Evolutionary conservation across 2,113 vertebrate genomes (phyloP), one percentile per base, ranked within the genome.

Genomic region (Galeopterus variegatus): DNA sequence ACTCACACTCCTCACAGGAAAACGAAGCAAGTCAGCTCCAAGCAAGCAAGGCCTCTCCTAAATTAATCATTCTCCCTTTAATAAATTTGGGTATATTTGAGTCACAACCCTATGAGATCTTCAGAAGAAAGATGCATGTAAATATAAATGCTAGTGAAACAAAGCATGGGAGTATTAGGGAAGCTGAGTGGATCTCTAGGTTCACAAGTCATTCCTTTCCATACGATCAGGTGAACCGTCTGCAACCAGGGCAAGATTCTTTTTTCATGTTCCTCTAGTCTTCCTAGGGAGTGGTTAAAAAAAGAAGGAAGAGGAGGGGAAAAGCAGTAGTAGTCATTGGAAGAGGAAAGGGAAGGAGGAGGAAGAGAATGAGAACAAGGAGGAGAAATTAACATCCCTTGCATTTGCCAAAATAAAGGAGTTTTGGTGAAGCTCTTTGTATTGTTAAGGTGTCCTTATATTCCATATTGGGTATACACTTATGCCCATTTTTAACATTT

Each of bases 51-150:
- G 1, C 45, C 70, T 95, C 84, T 45, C 41, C 7, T 48, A 88
- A 79, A 81, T 90, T 84, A 89, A 84, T 97, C 96, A 97, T 67
- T 65, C 45, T 64, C 36, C 36, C 58, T 93, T 90, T 48, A 54
- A 58, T 58, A 69, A 92, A 92, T n/a, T 8, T 31, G 36, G 15
- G 5, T 76, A 48, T 70, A 88, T 90, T 92, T 97, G 84, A 96
- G 75, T 97, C 97, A 96, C 54, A 94, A 12, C 26, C 31, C 86
- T 70, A 19, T 87, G 75, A 87, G 70, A 77, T 56, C 62, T 90
- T 85, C 64, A 79, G 60, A 88, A 62, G 48, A 91, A 84, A 45
- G 24, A n/a, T 45, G 48, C 5, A 2, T 77, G 60, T 23, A 80
- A 95, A 89, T 56, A 72, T 6, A 4, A 70, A 84, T 14, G 67